Evolutionary conservation across 1,140 invertebrate genomes (phyloP), one percentile per base, ranked within the genome.

Genomic region (Scaptodrosophila lebanonensis): DNA sequence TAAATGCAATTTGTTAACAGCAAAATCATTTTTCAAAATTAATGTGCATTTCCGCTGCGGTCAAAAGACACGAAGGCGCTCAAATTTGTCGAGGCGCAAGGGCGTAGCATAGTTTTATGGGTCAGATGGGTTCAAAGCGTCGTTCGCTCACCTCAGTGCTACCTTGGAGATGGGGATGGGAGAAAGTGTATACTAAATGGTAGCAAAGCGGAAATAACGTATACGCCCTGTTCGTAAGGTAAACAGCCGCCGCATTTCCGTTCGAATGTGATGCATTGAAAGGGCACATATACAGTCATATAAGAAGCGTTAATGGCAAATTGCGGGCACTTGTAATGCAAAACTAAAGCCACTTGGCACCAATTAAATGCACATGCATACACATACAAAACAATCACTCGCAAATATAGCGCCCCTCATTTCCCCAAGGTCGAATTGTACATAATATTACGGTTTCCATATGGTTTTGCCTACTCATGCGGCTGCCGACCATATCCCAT

Each of bases 181-280:
- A n/a, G n/a, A n/a, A n/a, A n/a, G 3, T 9, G 18, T 36, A 35
- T 17, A 9, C 9, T 30, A 48, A 35, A 48, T 30, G 27, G 17
- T 8, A 45, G 15, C 15, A 63, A 72, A 67, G 59, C 58, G 63
- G 58, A 77, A 77, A 67, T 77, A 40, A 56, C 49, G 45, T 52
- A 66, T 60, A 60, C 48, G 65, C 56, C 39, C 47, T 66, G 69
- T 73, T 68, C 39, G 69, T 40, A 66, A 50, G 49, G 68, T 17
- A 71, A 52, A 52, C 65, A 54, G 45, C 54, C 49, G 52, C 43
- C 64, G 69, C 73, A 79, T 79, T 79, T 79, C 75, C 75, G 75
- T 53, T n/a, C n/a, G n/a, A n/a, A n/a, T n/a, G n/a, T n/a, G n/a
- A n/a, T 65, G 73, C 68, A 72, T 39, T 72, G 20, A 16, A 44